Base-by-base conservation (phyloP, 1,140 invertebrate genomes). In the Proctacanthus coquilletti region DNA sequence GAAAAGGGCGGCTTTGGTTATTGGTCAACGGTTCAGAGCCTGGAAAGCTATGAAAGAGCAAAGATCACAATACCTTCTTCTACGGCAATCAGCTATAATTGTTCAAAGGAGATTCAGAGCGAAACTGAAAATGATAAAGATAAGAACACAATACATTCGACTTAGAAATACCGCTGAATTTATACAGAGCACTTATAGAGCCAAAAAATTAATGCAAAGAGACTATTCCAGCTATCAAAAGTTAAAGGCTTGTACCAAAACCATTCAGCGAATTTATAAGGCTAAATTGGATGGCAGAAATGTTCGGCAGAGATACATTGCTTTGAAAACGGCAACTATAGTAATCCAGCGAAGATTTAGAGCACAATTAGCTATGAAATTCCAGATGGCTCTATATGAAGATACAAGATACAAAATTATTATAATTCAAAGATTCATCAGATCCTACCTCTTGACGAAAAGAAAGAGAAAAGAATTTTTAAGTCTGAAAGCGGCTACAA, bases 221-320 rank as follows among this genome's bases (percentile, higher is more conserved):
- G 40, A 43, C 10, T 43, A 67, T 56, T 46, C 58, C 62, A 45
- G 61, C 49, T 15, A 52, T 43, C 4, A 47, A 40, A 30, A 33
- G 46, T 20, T 53, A 51, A 38, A 57, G 49, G 44, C 10, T 34
- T 42, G 42, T 58, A 10, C 49, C 51, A 40, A 40, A 45, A 10
- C 18, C 51, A 4, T 68, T 47, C 39, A 3, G 53, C 42, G 49
- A 3, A 45, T 48, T 8, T 14, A 43, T 27, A 51, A 54, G 10
- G 43, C 46, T 13, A 37, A 55, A 25, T 68, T 59, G 42, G 38
- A 50, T 1, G 42, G 42, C 18, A 48, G 46, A 13, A 56, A 44
- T 32, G 39, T 39, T 42, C 15, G 15, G 5, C 19, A 42, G 6
- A n/a, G n/a, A 1, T 56, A 40, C 20, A 4, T 48, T 5, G 6